Percentiles rank a stretch among this genome's conserved stretches.
Conservation (phyloP, 2,113 vertebrate genomes). For the Xiphophorus couchianus region DNA sequence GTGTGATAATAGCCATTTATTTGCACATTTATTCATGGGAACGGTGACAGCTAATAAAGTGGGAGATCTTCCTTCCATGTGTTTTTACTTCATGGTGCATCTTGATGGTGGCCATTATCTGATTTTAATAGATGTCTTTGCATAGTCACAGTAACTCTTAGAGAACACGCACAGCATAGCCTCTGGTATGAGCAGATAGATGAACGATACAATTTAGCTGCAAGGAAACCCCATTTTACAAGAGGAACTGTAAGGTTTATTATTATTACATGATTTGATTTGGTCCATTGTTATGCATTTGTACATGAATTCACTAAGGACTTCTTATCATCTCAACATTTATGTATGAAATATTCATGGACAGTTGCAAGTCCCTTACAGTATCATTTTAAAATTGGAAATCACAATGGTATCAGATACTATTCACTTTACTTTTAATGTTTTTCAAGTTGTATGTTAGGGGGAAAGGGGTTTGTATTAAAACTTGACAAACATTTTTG, state of each 20-base stretch:
- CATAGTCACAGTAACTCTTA: slow-evolving; percentile 25
- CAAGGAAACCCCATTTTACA: slow-evolving; percentile 55
- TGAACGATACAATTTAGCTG: slow-evolving; percentile 65
- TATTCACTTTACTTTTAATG: background rate
- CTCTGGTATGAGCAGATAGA: slow-evolving; percentile 31
- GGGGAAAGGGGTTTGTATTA: background rate
- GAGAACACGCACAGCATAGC: slow-evolving; percentile 46
- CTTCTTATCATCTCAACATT: slow-evolving; percentile 50
- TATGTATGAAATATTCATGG: slow-evolving; percentile 61
- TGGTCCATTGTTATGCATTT: slow-evolving; percentile 45
- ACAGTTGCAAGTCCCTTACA: slow-evolving; percentile 36
- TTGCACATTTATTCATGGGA: slow-evolving; percentile 94
- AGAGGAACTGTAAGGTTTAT: slow-evolving; percentile 47
- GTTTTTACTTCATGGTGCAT: slow-evolving; percentile 89
- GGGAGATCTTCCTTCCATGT: slow-evolving; percentile 86
- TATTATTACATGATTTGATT: slow-evolving; percentile 65
- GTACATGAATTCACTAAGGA: slow-evolving; percentile 49
- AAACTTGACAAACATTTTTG: background rate
- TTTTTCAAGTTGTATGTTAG: background rate
- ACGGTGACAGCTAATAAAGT: slow-evolving; percentile 98
- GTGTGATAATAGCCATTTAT: slow-evolving; percentile 94
- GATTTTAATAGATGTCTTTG: slow-evolving; percentile 81
- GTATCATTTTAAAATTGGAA: slow-evolving; percentile 19
- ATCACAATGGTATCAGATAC: background rate
- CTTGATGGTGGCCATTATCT: slow-evolving; percentile 82